These are phyloP conservation scores for Hipparchia semele DNA, from an alignment of 2,888 invertebrate genomes.

Conservation along the genomic window DNA sequence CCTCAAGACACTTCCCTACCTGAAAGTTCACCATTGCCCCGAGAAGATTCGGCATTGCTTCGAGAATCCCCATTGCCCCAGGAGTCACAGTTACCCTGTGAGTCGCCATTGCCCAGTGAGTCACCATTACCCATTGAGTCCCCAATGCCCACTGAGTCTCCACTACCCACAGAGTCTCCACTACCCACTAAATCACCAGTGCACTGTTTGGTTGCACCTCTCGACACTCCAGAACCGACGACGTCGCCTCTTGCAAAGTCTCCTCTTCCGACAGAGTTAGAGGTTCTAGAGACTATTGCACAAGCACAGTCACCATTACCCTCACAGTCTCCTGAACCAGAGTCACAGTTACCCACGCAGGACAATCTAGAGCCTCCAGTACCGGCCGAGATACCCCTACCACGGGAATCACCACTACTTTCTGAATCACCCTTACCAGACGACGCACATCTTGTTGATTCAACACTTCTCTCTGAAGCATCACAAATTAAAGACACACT, in stretches of 20 bases:
- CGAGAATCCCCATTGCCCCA: conserved; percentile 46
- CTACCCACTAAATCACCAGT: conserved; percentile 48
- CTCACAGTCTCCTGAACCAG: conserved; percentile 29
- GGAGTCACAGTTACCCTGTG: conserved; percentile 47
- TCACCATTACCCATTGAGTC: conserved; percentile 46
- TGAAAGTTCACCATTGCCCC: conserved; percentile 47
- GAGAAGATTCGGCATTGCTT: conserved; percentile 39
- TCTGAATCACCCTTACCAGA: conserved; percentile 38
- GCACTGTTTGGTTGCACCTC: conserved; percentile 26
- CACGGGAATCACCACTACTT: conserved; percentile 43
- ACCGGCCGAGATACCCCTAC: conserved; percentile 45
- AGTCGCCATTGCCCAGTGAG: conserved; percentile 45
- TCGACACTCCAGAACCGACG: conserved; percentile 39
- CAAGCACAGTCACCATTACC: conserved; percentile 38
- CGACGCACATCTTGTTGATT: conserved; percentile 23
- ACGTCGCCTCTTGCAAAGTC: conserved; percentile 47
- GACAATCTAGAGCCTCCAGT: conserved; percentile 37
- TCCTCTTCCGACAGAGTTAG: conserved; percentile 25
- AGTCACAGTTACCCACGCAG: conserved; percentile 38
- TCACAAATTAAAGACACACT: conserved; percentile 25
- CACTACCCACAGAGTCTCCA: conserved; percentile 40
- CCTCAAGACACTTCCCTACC: conserved; percentile 45
- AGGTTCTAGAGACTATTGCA: conserved; percentile 32
- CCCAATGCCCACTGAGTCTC: conserved; percentile 46
- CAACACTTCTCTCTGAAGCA: conserved; percentile 17